Evolutionary conservation across 2,888 invertebrate species (phyloP), one percentile per base, ranked within the genome.

Genomic region (Aphodius sticticus): DNA sequence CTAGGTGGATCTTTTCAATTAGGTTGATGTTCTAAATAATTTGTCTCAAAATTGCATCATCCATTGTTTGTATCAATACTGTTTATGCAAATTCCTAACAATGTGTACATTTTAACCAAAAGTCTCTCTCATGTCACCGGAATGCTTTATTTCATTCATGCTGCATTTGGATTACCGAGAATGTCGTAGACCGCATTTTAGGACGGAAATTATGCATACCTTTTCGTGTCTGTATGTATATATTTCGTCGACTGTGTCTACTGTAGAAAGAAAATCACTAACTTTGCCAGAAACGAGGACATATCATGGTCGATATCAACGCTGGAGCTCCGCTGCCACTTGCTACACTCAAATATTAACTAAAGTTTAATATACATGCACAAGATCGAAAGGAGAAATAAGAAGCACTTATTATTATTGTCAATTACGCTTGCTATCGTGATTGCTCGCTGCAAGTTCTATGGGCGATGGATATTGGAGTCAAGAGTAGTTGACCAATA

Each of bases 131-230:
- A 26, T 53, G 53, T 53, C 53, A 5, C 12, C 53, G 26, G 26
- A 53, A 53, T 12, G 53, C 4, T 53, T 7, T 53, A 53, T 26
- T 26, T 26, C 53, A 53, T 53, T 12, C 53, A 53, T 53, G 53
- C 53, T 12, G 53, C 12, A 53, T 53, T 9, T 53, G 53, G 7
- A 53, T 53, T 53, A 53, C 53, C 7, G 53, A 5, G 53, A 53
- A 53, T 53, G 53, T 12, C 53, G 53, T 53, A 53, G 53, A 53
- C 53, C 53, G 12, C 53, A 53, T 53, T 53, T 53, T 53, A 53
- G 53, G 53, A 53, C 53, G 53, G 53, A 53, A 53, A 53, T 53
- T 53, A 53, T 53, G 53, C 53, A 53, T 53, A 53, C 53, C 53
- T 53, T 53, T 53, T 12, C 53, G 53, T 53, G 53, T 53, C 53